Evolutionary conservation across 2,888 invertebrate genomes (phyloP).

Genomic region (Tetragonisca angustula): DNA sequence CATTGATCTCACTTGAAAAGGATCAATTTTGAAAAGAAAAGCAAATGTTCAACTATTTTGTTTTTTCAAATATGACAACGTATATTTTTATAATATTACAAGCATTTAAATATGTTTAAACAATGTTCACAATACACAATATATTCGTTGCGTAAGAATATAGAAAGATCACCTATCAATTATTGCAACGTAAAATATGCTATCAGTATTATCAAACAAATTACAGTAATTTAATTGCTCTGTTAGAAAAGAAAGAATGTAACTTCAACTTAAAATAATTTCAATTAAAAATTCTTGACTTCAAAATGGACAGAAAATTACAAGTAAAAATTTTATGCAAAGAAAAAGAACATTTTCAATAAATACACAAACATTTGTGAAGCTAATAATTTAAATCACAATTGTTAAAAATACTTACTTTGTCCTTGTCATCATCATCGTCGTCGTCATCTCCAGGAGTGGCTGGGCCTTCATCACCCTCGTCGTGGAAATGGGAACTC

Average conservation of each 20-base stretch:
- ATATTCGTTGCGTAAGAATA: too few relatives aligned
- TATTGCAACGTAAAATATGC: too few relatives aligned
- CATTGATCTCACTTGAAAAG: too few relatives aligned
- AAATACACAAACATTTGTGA: background rate
- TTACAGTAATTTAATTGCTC: background rate
- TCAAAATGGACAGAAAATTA: too few relatives aligned
- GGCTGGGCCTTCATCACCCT: constrained; percentile 76
- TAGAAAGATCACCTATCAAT: too few relatives aligned
- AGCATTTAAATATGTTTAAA: too few relatives aligned
- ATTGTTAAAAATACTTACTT: constrained; percentile 85
- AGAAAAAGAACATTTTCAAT: background rate
- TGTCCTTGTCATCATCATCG: constrained; percentile 96
- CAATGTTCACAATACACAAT: too few relatives aligned
- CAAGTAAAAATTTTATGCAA: background rate
- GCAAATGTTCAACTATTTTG: too few relatives aligned
- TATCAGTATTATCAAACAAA: background rate
- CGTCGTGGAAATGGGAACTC: constrained; percentile 74
- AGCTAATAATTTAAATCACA: background rate
- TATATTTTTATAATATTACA: too few relatives aligned
- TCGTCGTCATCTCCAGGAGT: constrained; percentile 87
- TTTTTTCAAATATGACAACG: too few relatives aligned
- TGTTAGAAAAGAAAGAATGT: background rate
- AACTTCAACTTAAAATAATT: background rate
- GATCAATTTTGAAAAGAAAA: too few relatives aligned
- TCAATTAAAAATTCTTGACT: background rate